phyloP scores from a whole-genome alignment of 2,888 invertebrate genomes.

The Hemaris fuciformis region DNA sequence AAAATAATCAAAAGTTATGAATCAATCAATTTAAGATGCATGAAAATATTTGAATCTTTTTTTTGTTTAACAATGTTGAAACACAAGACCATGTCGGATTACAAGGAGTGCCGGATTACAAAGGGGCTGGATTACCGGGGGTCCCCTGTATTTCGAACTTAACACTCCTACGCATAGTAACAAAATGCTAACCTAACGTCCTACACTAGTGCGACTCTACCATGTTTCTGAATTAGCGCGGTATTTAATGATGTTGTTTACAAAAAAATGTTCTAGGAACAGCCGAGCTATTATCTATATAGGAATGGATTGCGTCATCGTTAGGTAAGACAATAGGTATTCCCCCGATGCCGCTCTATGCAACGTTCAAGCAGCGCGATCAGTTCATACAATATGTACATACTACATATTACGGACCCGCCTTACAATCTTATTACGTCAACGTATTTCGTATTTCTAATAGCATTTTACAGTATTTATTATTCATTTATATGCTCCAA shows the following conservation, averaged over 20 bases:
- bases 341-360: background rate
- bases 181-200: too few species aligned
- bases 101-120: too few species aligned
- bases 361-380: background rate
- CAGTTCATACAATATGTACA: background rate
- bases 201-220: background rate
- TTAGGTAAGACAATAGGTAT: constrained; percentile 8
- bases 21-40: too few species aligned
- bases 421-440: background rate
- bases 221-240: background rate
- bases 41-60: too few species aligned
- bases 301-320: background rate
- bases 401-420: background rate
- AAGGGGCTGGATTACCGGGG: too few species aligned
- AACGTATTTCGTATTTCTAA: too few species aligned
- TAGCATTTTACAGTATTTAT: background rate
- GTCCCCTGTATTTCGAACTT: too few species aligned
- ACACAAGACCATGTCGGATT: too few species aligned
- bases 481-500: background rate
- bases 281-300: background rate
- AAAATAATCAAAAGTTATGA: too few species aligned
- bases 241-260: background rate
- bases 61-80: too few species aligned
- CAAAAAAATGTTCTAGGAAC: background rate
- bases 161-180: too few species aligned